Evolutionary conservation across 2,888 invertebrate species (phyloP).

Genomic region (Hyposoter dolosus): DNA sequence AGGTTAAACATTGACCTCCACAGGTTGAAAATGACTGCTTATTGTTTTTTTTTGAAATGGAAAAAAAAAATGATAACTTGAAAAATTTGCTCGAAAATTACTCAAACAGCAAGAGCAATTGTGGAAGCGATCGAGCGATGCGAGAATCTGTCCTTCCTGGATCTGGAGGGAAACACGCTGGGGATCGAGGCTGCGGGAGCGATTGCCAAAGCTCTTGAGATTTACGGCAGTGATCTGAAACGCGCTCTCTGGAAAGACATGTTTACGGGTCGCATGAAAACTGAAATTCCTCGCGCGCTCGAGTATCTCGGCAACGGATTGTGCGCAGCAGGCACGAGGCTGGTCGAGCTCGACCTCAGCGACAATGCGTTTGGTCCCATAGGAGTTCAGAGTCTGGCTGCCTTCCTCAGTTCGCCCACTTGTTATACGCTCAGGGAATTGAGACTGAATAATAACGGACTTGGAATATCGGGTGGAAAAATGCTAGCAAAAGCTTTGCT

Average conservation of each 20-base stretch:
- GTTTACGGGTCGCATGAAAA: constrained; percentile 97
- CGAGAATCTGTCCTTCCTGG: constrained; percentile 89
- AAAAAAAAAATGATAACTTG: too few species aligned
- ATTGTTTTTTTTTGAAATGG: too few species aligned
- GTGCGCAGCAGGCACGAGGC: constrained; percentile 91
- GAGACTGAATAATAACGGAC: constrained; percentile 96
- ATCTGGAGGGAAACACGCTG: constrained; percentile 96
- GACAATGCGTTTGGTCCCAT: constrained; percentile 99
- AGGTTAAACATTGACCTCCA: background rate
- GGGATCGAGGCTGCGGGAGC: constrained; percentile 95
- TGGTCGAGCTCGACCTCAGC: constrained; percentile 95
- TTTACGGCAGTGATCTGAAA: constrained; percentile 91
- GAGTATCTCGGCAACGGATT: constrained; percentile 92
- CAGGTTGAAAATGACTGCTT: too few species aligned
- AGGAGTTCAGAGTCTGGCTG: constrained; percentile 94
- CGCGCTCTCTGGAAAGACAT: constrained; percentile 97
- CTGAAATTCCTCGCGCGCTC: constrained; percentile 97
- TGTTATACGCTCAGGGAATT: constrained; percentile 94
- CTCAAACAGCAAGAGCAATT: constrained; percentile 89
- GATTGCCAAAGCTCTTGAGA: constrained; percentile 92
- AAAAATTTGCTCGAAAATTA: background rate
- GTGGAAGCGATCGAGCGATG: constrained; percentile 91
- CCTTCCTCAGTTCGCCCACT: constrained; percentile 92
- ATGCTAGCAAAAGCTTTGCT: constrained; percentile 92
- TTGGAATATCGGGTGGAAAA: constrained; percentile 95